Conservation (phyloP, 2,888 invertebrate genomes). For the Ichneumoninae sp. region DNA sequence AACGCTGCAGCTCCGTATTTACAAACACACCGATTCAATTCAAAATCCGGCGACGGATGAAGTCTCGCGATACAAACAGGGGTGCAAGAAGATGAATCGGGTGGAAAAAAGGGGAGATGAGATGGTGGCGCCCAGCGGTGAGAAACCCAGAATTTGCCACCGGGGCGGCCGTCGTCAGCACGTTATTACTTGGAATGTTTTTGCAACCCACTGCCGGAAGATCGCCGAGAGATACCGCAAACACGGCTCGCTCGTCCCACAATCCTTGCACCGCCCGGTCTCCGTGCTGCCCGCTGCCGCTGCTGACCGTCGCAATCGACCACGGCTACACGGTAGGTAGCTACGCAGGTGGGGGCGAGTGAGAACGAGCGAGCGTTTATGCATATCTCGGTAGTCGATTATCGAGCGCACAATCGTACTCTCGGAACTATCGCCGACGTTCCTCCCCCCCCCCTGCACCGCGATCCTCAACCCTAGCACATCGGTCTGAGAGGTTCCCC, state of each 20-base stretch:
- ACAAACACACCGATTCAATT: neutral
- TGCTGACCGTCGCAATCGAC: constrained; percentile 19
- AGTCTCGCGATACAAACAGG: constrained; percentile 17
- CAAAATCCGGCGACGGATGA: neutral
- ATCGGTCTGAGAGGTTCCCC: constrained; percentile 12
- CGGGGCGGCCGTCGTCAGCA: constrained; percentile 53
- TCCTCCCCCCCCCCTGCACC: constrained; percentile 40
- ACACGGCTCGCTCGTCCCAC: constrained; percentile 66
- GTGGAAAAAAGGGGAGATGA: neutral
- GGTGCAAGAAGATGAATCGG: neutral
- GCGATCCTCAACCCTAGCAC: constrained; percentile 17
- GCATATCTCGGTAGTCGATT: constrained; percentile 77
- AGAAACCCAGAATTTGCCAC: constrained; percentile 47
- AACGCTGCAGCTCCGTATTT: neutral
- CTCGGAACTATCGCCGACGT: constrained; percentile 72
- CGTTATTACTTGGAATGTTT: constrained; percentile 74
- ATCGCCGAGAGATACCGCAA: constrained; percentile 70
- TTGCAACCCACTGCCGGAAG: constrained; percentile 71
- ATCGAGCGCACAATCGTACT: constrained; percentile 76
- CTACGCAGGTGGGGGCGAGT: constrained; percentile 57
- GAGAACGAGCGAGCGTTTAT: constrained; percentile 73
- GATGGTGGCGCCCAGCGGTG: constrained; percentile 16
- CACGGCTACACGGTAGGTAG: constrained; percentile 28
- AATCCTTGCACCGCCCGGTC: constrained; percentile 23
- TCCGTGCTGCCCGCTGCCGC: constrained; percentile 3